phyloP scores from a whole-genome alignment of 1,140 invertebrate genomes.

The Tetragonula clypearis region DNA sequence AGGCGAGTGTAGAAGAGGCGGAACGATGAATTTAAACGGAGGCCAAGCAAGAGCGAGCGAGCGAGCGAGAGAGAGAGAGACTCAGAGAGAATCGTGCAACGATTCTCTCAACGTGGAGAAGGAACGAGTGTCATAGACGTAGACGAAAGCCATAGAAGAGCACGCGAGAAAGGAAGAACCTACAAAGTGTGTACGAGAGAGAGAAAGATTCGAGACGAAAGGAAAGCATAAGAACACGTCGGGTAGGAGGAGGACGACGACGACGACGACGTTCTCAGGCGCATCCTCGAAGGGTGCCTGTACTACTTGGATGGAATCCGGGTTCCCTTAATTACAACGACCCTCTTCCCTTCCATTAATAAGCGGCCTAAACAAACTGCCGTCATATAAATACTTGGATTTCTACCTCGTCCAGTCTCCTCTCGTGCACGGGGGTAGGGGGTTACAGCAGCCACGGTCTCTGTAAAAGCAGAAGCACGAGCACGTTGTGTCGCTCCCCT shows the following conservation, averaged over 20 bases:
- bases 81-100: not conserved
- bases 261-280: conserved; percentile 28
- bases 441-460: not conserved
- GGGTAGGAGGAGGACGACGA: conserved; percentile 8
- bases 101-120: not conserved
- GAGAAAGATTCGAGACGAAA: not conserved
- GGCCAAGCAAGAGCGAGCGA: not conserved
- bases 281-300: conserved; percentile 45
- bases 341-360: conserved; percentile 75
- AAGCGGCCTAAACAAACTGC: conserved; percentile 76
- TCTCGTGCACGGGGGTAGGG: conserved; percentile 3
- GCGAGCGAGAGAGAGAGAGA: not conserved
- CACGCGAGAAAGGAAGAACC: not conserved
- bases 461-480: conserved; percentile 14
- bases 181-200: not conserved
- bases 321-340: conserved; percentile 76
- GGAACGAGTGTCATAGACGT: not conserved
- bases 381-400: conserved; percentile 77
- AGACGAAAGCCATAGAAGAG: not conserved
- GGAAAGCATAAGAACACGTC: conserved; percentile 32
- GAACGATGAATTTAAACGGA: conserved; percentile 43
- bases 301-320: conserved; percentile 67
- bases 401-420: conserved; percentile 62
- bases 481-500: conserved; percentile 27
- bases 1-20: conserved; percentile 28